Evolutionary conservation across 2,113 vertebrate species (phyloP).

Genomic region (Percopsis transmontana): DNA sequence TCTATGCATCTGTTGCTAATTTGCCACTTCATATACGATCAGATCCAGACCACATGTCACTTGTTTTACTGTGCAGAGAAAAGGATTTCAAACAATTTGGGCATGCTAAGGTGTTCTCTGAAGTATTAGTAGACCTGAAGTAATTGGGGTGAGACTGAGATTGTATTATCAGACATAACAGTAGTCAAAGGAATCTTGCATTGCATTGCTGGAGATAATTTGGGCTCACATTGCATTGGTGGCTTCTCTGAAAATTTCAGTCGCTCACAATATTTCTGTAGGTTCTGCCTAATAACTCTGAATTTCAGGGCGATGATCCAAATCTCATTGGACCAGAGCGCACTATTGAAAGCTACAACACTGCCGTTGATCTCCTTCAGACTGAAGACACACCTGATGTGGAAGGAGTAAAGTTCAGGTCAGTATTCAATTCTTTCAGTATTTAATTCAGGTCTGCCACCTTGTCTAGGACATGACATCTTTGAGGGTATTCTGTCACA

Average conservation of each 20-base stretch:
- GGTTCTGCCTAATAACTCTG: constrained; percentile 32
- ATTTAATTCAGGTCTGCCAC: constrained; percentile 32
- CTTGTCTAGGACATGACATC: constrained; percentile 39
- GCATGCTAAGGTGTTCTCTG: constrained; percentile 27
- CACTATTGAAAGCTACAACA: constrained; percentile 22
- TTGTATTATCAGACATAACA: constrained; percentile 10
- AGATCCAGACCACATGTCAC: constrained; percentile 36
- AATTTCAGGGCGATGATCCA: constrained; percentile 23
- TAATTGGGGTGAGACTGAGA: constrained; percentile 34
- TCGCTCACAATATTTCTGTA: constrained; percentile 25
- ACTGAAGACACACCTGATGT: constrained; percentile 16
- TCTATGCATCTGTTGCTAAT: constrained; percentile 27
- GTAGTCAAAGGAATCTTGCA: constrained; percentile 24
- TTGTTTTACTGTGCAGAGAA: constrained; percentile 42
- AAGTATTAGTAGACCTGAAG: constrained; percentile 35
- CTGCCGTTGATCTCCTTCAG: constrained; percentile 10
- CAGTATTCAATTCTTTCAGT: constrained; percentile 41
- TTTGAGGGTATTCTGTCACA: constrained; percentile 31
- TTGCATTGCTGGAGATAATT: constrained; percentile 36
- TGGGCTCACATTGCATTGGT: no score
- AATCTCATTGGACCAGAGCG: constrained; percentile 13
- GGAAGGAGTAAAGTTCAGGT: constrained; percentile 37
- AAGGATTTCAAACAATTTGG: constrained; percentile 41
- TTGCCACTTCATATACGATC: constrained; percentile 24
- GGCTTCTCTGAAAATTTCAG: constrained; percentile 44